Evolutionary conservation across 2,113 vertebrate species (phyloP), one percentile per base, ranked within the genome.

Genomic region (Cebidichthys violaceus): DNA sequence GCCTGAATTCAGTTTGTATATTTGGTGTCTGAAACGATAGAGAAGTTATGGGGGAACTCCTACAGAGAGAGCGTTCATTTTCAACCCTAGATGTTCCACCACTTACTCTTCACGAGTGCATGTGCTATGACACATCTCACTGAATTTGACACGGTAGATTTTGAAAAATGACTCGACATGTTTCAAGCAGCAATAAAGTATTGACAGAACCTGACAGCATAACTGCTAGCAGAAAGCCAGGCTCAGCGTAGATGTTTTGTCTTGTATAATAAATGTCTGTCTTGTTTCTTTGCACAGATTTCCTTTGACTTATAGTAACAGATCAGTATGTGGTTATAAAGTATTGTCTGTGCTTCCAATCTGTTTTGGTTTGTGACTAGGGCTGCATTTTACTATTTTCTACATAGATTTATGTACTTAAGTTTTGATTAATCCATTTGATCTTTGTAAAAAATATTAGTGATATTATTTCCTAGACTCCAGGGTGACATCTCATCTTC

Each of bases 1-100:
- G 18, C 85, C 80, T 70, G 52, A 80, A 82, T 87, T 85, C 72
- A 76, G 43, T 80, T 68, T 45, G 39, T 86, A 37, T 74, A n/a
- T 66, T 75, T 35, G 20, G 15, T 47, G 54, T 71, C 65, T 33
- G 67, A 86, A 83, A 45, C 81, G 82, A 69, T 67, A 43, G 33
- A 75, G 61, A 79, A 57, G 22, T 15, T 66, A 70, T 22, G 22
- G 8, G 75, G 59, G 79, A 82, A 75, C 55, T 75, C 52, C 47
- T 2, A 10, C 22, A 70, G 72, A 47, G 33, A 52, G 70, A 45
- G 33, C 57, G 15, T 60, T 60, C 31, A 31, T 82, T 79, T 86
- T 70, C 50, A 78, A 11, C 13, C 24, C 31, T 35, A 52, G 45
- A 86, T 77, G 71, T 74, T 70, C 60, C 68, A 68, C 7, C 41